Evolutionary conservation across 2,113 vertebrate genomes (phyloP).

Genomic region (Tupaia chinensis): DNA sequence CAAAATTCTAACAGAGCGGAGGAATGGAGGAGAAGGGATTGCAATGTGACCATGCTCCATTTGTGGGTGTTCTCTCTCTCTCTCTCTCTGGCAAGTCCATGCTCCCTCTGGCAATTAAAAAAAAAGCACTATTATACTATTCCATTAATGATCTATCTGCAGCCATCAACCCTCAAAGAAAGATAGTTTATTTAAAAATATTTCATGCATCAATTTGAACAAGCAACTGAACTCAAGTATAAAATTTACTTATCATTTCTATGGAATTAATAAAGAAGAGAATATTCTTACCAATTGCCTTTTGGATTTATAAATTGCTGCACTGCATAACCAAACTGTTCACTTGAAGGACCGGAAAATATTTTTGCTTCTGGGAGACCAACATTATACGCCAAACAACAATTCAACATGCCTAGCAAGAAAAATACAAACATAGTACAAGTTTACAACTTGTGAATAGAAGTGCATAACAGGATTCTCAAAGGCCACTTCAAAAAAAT

Average conservation of each 20-base stretch:
- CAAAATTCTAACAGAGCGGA: too few relatives aligned
- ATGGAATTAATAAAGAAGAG: not conserved
- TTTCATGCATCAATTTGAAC: not conserved
- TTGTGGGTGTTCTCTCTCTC: too few relatives aligned
- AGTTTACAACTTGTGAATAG: conserved; percentile 12
- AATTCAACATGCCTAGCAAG: conserved; percentile 85
- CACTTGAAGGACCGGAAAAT: conserved; percentile 89
- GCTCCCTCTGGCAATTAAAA: too few relatives aligned
- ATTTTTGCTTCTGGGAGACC: conserved; percentile 91
- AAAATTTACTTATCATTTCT: not conserved
- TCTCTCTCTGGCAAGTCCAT: too few relatives aligned
- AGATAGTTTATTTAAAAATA: not conserved
- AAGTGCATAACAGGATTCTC: not conserved
- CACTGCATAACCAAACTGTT: conserved; percentile 94
- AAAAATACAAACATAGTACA: conserved; percentile 72
- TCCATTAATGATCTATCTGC: not conserved
- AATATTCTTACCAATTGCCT: conserved; percentile 93
- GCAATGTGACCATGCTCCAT: too few relatives aligned
- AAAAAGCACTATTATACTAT: not conserved
- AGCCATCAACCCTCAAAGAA: not conserved
- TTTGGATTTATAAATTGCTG: conserved; percentile 91
- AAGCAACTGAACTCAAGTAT: not conserved
- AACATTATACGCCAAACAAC: conserved; percentile 91
- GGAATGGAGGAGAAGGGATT: too few relatives aligned
- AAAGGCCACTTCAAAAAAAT: not conserved